A percentile compares a stretch with the other conserved stretches of the same genome.
These are phyloP conservation scores for Petaurus breviceps DNA, from an alignment of 2,113 vertebrate species.

Conservation along the genomic window DNA sequence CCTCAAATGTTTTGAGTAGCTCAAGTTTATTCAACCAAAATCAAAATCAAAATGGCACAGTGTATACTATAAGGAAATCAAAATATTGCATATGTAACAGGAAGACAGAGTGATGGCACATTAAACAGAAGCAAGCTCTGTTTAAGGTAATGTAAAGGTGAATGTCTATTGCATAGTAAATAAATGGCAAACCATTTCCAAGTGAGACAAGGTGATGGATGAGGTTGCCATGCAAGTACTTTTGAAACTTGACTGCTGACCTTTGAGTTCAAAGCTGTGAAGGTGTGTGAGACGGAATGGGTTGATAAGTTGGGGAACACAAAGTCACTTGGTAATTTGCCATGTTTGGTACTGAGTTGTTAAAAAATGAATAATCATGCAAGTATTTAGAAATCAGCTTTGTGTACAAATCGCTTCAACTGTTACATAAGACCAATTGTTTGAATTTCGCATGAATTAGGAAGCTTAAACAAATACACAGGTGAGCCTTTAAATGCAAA, in stretches of 20 bases:
- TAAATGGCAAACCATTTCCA: conserved; percentile 85
- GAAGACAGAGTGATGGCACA: conserved; percentile 89
- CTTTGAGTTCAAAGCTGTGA: conserved; percentile 82
- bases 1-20: conserved; percentile 88
- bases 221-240: conserved; percentile 83
- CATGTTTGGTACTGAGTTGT: conserved; percentile 77
- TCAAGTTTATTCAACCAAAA: conserved; percentile 86
- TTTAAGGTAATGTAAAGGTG: conserved; percentile 82
- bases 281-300: conserved; percentile 76
- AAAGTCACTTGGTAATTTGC: conserved; percentile 82
- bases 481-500: conserved; percentile 53
- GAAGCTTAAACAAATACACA: conserved; percentile 52
- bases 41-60: conserved; percentile 87
- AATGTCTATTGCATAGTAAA: conserved; percentile 95
- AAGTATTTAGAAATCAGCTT: conserved; percentile 69
- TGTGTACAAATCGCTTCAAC: conserved; percentile 74
- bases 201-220: conserved; percentile 82
- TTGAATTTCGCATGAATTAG: neutral
- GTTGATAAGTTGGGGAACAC: conserved; percentile 77
- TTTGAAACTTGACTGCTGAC: conserved; percentile 82
- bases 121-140: conserved; percentile 84
- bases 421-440: conserved; percentile 55
- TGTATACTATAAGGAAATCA: conserved; percentile 83
- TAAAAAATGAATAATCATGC: conserved; percentile 59
- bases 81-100: conserved; percentile 84